These are phyloP conservation scores for Halisarca cf. caerulea DNA, from an alignment of 37 sponge, comb jelly and placozoan genomes.

Conservation along the genomic window DNA sequence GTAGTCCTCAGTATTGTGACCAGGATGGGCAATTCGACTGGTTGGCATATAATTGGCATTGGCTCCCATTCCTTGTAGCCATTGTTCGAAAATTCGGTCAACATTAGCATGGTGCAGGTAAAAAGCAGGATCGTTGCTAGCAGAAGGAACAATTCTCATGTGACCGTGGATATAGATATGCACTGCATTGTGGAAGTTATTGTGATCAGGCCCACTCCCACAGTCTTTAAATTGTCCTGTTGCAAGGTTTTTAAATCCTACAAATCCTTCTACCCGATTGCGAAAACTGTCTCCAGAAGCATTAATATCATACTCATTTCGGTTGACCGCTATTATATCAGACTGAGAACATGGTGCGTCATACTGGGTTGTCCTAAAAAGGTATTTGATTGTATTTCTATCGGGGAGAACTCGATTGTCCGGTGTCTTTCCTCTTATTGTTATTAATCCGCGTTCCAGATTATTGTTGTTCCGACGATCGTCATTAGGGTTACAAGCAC, in stretches of 20 bases:
- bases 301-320: not conserved
- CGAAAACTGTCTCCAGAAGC: not conserved
- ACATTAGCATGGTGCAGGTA: conserved; percentile 65
- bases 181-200: not conserved
- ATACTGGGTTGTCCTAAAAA: too few relatives aligned
- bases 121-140: conserved; percentile 74
- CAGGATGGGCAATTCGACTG: not conserved
- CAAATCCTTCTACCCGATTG: conserved; percentile 6
- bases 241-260: not conserved
- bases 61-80: conserved; percentile 25
- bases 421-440: too few relatives aligned
- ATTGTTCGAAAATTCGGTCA: conserved; percentile 64
- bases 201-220: not conserved
- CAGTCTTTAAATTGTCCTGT: too few relatives aligned
- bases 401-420: too few relatives aligned
- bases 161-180: conserved; percentile 25
- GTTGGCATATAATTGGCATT: not conserved
- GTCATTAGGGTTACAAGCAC: not conserved
- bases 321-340: too few relatives aligned
- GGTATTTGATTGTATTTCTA: too few relatives aligned
- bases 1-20: conserved; percentile 48
- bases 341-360: too few relatives aligned
- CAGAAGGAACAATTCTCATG: conserved; percentile 47
- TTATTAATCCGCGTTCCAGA: too few relatives aligned
- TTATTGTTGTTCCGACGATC: not conserved